Evolutionary conservation across 2,113 vertebrate species (phyloP).

Genomic region (Numenius arquata): DNA sequence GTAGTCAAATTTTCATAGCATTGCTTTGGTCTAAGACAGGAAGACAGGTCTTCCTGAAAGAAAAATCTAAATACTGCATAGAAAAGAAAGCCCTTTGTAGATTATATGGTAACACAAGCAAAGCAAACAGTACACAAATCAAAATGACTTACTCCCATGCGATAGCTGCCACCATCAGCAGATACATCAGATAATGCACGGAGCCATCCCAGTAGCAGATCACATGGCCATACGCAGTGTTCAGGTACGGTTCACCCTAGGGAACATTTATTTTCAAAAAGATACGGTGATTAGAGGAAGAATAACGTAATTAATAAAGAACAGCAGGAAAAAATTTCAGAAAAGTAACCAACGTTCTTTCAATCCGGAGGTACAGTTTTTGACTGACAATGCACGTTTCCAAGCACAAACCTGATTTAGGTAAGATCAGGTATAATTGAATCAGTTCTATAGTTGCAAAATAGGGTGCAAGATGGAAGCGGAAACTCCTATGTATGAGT

Average conservation of each 20-base stretch:
- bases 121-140: neutral
- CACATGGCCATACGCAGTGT: slow-evolving; percentile 91
- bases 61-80: neutral
- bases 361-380: neutral
- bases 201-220: slow-evolving; percentile 97
- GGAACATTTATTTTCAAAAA: neutral
- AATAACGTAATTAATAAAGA: neutral
- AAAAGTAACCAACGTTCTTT: neutral
- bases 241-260: slow-evolving; percentile 88
- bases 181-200: slow-evolving; percentile 92
- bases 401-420: neutral
- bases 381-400: neutral
- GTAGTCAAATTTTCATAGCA: neutral
- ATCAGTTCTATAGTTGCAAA: neutral
- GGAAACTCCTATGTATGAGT: neutral
- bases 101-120: neutral
- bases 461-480: neutral
- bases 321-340: neutral
- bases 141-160: slow-evolving; percentile 88
- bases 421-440: neutral
- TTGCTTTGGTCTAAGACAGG: neutral
- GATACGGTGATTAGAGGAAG: neutral
- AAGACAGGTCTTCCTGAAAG: neutral
- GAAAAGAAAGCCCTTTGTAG: neutral
- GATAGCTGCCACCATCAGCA: slow-evolving; percentile 92